Base-by-base conservation (phyloP, 2,888 invertebrate genomes). In the Drosophila cognata region DNA sequence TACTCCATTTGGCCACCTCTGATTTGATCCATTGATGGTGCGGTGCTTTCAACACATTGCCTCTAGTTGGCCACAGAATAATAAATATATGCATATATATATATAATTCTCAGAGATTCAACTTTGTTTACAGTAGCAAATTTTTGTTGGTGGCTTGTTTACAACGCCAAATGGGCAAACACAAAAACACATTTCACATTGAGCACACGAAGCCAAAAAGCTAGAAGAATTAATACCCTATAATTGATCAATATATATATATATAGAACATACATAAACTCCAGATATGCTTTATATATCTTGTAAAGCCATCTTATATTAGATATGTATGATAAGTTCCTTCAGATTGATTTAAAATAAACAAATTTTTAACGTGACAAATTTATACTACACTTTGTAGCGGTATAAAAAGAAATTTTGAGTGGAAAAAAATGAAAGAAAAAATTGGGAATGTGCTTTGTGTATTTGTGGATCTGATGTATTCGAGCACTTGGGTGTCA, bases 101-200 rank as follows among this genome's bases (percentile, higher is more conserved):
- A 70, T 29, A 48, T 52, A 56, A 58, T 41, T 68, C 67, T 74
- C 46, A 65, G 50, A 74, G 58, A 53, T 64, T 29, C 25, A 53
- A 71, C 62, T 78, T 71, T 79, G 79, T 78, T 78, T 79, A 79
- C 71, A 79, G 64, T 67, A 52, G 48, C 46, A 60, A 71, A 65
- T 36, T 55, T 48, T 71, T 71, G 78, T 65, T 74, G 65, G 41
- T 71, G 68, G 64, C 71, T 74, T 79, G 71, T 74, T 78, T 79
- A 79, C 78, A 79, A 61, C 70, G 51, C 65, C 67, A 71, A 79
- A 71, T 71, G 75, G 75, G 68, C 68, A 71, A 75, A 79, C 69
- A 75, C 50, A 38, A 55, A 64, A 79, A 56, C 33, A 71, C 57
- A 65, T 62, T 71, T 71, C 61, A 25, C 57, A 63, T 55, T 53